A percentile compares a stretch with the other conserved stretches of the same genome.
These are phyloP conservation scores for Scarus forsteni DNA, from an alignment of 2,797 vertebrate genomes.

Conservation along the genomic window DNA sequence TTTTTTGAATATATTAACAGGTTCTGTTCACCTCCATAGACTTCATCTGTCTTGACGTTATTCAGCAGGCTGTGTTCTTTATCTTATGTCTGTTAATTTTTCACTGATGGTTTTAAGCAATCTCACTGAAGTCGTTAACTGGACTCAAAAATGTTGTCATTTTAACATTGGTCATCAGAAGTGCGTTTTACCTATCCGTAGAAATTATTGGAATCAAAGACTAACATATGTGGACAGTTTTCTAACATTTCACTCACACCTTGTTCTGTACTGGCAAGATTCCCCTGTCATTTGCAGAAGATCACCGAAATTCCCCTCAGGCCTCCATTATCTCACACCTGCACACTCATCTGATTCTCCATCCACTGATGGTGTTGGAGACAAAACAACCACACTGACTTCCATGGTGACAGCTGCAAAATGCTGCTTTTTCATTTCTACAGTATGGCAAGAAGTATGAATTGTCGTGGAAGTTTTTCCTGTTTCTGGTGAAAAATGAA, in stretches of 20 bases:
- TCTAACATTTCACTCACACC: background rate
- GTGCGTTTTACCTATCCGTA: background rate
- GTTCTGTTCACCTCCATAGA: background rate
- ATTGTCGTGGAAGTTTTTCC: too few species aligned
- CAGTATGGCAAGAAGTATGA: conserved; percentile 29
- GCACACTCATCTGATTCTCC: conserved; percentile 39
- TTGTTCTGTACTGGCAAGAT: conserved; percentile 11
- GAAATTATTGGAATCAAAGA: background rate
- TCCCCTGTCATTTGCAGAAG: conserved; percentile 6
- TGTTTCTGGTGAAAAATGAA: too few species aligned
- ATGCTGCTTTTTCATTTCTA: conserved; percentile 1
- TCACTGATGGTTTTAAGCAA: background rate
- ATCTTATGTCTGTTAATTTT: background rate
- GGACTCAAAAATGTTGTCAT: background rate
- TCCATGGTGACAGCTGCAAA: conserved; percentile 35
- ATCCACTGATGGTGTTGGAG: conserved; percentile 75
- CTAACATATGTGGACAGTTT: background rate
- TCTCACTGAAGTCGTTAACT: background rate
- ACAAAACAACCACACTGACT: conserved; percentile 54
- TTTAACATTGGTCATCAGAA: background rate
- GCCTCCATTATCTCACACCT: conserved; percentile 14
- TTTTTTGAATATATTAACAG: background rate
- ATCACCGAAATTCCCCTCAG: conserved; percentile 20
- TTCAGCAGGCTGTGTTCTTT: too few species aligned
- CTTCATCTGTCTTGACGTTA: background rate